Evolutionary conservation across 2,888 invertebrate genomes (phyloP), one percentile per base, ranked within the genome.

Genomic region (Heliconius cydno): DNA sequence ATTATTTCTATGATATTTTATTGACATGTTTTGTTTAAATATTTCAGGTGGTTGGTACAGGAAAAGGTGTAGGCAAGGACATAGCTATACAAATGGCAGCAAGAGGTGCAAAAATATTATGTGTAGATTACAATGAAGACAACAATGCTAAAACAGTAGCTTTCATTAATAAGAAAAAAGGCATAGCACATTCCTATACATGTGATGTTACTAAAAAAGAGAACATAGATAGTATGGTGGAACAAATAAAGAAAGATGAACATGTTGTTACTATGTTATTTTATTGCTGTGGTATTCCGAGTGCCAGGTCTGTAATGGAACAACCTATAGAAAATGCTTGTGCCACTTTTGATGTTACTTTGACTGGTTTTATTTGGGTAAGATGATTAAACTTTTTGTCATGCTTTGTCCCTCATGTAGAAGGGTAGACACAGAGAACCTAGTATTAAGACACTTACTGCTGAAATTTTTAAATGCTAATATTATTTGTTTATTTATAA

Each of bases 21-120:
- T 3, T 38, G 65, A 63, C 5, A 34, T 30, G 52, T 5, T 25
- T 74, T 28, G 22, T 65, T 41, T 41, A 22, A 22, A 25, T 22
- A 68, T 85, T 91, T 71, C 86, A 96, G 96, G 94, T 97, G 19
- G 96, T 97, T 77, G 97, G 97, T n/a, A 95, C 97, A 67, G 97
- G 97, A 68, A 92, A 96, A 85, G 97, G 97, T 25, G 94, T 97
- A 9, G 97, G 97, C 0, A 94, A 95, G 79, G 96, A 96, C 86
- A 89, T 97, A 81, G 96, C 96, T 0, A 90, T 96, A 80, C 96
- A 96, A 85, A 88, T 97, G 79, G 95, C 96, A 2, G 91, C 91
- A 19, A 89, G 96, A 38, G 96, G 96, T 67, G 96, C 96, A 2
- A 93, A 90, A 73, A 95, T 97, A 2, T 95, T 97, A 2, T 96